Conservation (phyloP, 2,113 vertebrate genomes). For the Okapia johnstoni region DNA sequence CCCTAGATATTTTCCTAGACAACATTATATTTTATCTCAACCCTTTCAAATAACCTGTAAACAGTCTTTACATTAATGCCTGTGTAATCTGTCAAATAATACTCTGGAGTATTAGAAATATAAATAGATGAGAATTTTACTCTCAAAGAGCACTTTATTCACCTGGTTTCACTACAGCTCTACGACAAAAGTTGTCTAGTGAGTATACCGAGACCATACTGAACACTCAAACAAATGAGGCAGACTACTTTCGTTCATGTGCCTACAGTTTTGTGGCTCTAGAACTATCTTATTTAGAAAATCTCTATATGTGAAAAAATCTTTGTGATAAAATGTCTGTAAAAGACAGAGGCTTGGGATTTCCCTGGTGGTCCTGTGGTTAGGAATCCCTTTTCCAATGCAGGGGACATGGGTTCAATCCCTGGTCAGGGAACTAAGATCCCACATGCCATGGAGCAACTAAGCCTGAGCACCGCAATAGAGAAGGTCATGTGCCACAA, state of each 20-base stretch:
- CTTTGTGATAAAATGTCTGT: constrained; percentile 9
- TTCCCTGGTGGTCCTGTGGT: not conserved
- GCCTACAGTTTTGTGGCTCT: not conserved
- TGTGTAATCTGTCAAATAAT: not conserved
- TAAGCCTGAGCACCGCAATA: not conserved
- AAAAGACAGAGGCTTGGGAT: not conserved
- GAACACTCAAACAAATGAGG: not conserved
- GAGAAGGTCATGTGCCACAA: not conserved
- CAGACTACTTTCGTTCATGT: not conserved
- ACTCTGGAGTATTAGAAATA: not conserved
- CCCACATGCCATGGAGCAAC: not conserved
- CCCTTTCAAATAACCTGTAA: not conserved
- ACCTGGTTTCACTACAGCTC: not conserved
- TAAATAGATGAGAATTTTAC: not conserved
- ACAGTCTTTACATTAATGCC: not conserved
- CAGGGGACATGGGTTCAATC: not conserved
- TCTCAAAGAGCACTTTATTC: not conserved
- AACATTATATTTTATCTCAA: not conserved
- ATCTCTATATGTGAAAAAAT: not conserved
- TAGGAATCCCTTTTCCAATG: not conserved
- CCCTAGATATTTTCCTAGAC: not conserved
- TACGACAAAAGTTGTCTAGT: not conserved
- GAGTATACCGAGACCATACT: not conserved
- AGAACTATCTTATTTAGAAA: not conserved
- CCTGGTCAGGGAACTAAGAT: not conserved